phyloP scores from a whole-genome alignment of 2,797 vertebrate genomes.

The Xerus rutilus region DNA sequence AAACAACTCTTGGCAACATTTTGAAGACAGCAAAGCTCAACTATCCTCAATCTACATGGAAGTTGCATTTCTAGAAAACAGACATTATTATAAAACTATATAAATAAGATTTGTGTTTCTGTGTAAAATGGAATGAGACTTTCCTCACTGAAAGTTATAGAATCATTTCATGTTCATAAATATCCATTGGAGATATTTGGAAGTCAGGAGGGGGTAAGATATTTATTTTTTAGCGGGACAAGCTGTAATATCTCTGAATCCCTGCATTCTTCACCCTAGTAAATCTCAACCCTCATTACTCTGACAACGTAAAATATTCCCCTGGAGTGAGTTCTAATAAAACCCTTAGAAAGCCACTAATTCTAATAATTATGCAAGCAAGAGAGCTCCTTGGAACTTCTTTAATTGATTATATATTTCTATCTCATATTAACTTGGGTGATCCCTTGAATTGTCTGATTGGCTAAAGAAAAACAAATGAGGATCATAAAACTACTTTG shows the following conservation, averaged over 20 bases:
- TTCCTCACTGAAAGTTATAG: not conserved
- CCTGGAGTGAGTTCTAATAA: not conserved
- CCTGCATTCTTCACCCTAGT: not conserved
- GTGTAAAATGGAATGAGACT: not conserved
- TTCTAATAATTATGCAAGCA: not conserved
- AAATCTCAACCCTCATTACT: not conserved
- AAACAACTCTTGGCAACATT: constrained; percentile 4
- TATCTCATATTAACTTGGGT: not conserved
- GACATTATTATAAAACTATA: constrained; percentile 19
- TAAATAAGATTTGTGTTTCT: constrained; percentile 5
- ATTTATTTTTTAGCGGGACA: constrained; percentile 21
- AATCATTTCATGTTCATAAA: not conserved
- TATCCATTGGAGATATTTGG: not conserved
- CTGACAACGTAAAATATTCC: not conserved
- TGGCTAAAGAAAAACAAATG: not conserved
- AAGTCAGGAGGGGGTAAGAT: not conserved
- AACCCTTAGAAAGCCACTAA: not conserved
- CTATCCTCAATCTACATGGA: not conserved
- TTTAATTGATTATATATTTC: not conserved
- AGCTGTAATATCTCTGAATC: not conserved
- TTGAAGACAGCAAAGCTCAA: not conserved
- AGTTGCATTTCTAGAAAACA: constrained; percentile 37
- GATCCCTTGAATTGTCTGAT: not conserved
- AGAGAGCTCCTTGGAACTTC: not conserved
- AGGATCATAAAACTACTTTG: not conserved